phyloP scores from a whole-genome alignment of 2,113 vertebrate genomes.

The Notarius quadriscutis region DNA sequence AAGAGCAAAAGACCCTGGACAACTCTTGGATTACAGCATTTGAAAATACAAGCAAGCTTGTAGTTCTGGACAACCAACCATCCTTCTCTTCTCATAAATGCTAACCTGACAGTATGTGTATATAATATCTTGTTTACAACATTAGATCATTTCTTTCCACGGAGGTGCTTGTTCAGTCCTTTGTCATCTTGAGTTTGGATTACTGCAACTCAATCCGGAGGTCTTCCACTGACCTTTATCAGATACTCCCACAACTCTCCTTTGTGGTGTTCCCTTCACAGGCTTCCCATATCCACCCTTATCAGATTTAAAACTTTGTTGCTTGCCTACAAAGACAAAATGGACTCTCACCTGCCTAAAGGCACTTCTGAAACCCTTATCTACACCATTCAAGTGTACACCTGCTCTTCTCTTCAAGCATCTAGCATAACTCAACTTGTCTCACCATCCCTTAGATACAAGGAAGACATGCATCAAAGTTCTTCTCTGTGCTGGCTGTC shows the following conservation, averaged over 20 bases:
- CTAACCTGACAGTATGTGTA: neutral
- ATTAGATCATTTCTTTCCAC: neutral
- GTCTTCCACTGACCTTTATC: neutral
- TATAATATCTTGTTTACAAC: neutral
- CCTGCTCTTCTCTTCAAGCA: neutral
- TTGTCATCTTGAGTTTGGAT: neutral
- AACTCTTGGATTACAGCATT: neutral
- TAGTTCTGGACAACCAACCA: neutral
- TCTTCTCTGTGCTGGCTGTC: neutral
- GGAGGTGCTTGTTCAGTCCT: neutral
- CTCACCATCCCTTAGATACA: neutral
- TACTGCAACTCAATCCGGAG: neutral
- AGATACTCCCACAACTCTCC: neutral
- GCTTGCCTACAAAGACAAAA: neutral
- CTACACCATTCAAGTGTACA: neutral
- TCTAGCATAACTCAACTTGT: neutral
- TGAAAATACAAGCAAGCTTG: neutral
- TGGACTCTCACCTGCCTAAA: neutral
- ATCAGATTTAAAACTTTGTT: neutral
- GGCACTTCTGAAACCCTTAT: neutral
- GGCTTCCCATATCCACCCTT: neutral
- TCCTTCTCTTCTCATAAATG: neutral
- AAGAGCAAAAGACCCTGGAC: neutral
- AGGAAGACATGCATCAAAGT: neutral
- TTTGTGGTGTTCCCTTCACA: neutral